These are phyloP conservation scores for Probaryconus sp. DNA, from an alignment of 1,140 invertebrate species.

Conservation along the genomic window DNA sequence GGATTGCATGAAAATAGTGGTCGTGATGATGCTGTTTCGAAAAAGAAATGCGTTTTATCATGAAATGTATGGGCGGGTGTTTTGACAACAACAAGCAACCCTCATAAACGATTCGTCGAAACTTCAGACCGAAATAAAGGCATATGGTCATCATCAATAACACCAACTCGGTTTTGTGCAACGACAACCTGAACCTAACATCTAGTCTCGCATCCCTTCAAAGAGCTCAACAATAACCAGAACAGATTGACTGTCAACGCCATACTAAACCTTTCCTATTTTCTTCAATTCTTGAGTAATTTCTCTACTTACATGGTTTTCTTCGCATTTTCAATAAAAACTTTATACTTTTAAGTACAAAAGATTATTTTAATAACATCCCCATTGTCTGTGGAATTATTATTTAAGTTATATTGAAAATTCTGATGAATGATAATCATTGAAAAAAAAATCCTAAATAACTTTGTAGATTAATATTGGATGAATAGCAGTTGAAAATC, in stretches of 20 bases:
- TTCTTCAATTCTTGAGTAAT: too few species aligned
- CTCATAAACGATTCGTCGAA: conserved; percentile 28
- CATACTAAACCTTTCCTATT: conserved; percentile 44
- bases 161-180: conserved; percentile 41
- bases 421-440: too few species aligned
- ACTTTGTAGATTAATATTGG: too few species aligned
- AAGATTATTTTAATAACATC: too few species aligned
- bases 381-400: too few species aligned
- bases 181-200: conserved; percentile 46
- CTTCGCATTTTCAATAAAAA: too few species aligned
- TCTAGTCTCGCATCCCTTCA: conserved; percentile 11
- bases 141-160: conserved; percentile 53
- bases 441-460: too few species aligned
- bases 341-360: too few species aligned
- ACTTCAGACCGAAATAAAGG: conserved; percentile 41
- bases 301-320: too few species aligned
- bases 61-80: conserved; percentile 17
- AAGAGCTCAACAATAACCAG: conserved; percentile 56
- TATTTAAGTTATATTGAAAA: too few species aligned
- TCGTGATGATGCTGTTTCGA: conserved; percentile 29
- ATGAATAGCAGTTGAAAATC: too few species aligned
- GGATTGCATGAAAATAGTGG: too few species aligned
- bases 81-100: conserved; percentile 45
- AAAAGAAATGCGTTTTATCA: conserved; percentile 34
- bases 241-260: conserved; percentile 58